Evolutionary conservation across 1,140 invertebrate genomes (phyloP).

Genomic region (Bombus superbus): DNA sequence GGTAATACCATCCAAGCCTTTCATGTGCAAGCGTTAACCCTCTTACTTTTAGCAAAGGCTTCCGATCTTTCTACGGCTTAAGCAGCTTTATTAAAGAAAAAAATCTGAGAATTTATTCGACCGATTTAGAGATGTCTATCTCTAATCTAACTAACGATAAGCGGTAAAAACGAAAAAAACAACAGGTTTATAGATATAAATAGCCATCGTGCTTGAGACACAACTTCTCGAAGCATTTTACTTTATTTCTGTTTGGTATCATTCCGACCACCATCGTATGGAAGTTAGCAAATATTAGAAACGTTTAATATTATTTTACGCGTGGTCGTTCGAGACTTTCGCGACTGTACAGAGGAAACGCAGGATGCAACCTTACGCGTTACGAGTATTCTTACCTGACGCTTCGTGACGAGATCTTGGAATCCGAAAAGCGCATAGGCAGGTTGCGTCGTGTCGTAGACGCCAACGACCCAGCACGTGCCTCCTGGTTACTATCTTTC

Average conservation of each 20-base stretch:
- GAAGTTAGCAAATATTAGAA: too few relatives aligned
- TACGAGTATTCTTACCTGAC: constrained; percentile 32
- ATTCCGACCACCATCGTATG: too few relatives aligned
- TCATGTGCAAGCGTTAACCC: neutral
- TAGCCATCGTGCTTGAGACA: neutral
- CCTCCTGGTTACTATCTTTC: constrained; percentile 39
- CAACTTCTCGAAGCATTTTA: too few relatives aligned
- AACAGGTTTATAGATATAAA: neutral
- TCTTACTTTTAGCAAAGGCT: neutral
- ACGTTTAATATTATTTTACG: neutral
- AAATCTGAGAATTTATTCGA: too few relatives aligned
- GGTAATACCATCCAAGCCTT: neutral
- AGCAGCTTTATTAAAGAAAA: neutral
- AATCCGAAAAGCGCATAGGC: constrained; percentile 32
- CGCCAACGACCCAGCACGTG: constrained; percentile 21
- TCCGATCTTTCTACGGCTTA: neutral
- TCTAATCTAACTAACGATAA: too few relatives aligned
- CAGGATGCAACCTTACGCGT: neutral
- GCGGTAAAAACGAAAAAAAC: too few relatives aligned
- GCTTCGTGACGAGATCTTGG: neutral
- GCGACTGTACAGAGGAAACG: neutral
- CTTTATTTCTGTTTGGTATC: neutral
- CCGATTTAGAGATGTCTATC: too few relatives aligned
- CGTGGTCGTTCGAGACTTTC: too few relatives aligned
- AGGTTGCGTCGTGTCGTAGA: neutral